phyloP scores from a whole-genome alignment of 2,797 vertebrate species.

The Pangasius mekongensis region DNA sequence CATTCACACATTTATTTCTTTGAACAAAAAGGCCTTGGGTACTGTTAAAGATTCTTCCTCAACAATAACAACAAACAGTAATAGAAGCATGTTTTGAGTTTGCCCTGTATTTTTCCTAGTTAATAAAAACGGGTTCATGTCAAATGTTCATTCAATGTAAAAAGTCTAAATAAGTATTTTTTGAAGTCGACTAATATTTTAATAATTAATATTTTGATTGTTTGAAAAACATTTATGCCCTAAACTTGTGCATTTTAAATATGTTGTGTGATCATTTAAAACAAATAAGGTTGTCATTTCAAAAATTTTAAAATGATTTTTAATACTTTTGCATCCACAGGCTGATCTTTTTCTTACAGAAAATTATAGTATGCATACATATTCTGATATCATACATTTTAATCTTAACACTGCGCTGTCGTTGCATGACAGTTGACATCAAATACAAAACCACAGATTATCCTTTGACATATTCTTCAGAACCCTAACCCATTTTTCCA shows the following conservation, averaged over 20 bases:
- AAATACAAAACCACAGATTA: not conserved
- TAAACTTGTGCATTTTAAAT: no score
- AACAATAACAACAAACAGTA: not conserved
- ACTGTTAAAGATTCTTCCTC: not conserved
- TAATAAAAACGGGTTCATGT: not conserved
- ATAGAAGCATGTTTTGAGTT: not conserved
- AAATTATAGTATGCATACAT: not conserved
- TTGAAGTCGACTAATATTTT: not conserved
- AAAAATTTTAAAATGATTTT: not conserved
- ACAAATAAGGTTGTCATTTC: not conserved
- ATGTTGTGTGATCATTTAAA: not conserved
- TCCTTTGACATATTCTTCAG: not conserved
- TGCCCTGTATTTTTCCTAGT: no score
- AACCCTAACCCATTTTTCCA: not conserved
- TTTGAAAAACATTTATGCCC: not conserved
- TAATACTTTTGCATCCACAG: not conserved
- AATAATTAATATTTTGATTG: not conserved
- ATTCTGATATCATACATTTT: not conserved
- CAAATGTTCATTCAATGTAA: not conserved
- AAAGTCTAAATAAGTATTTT: not conserved
- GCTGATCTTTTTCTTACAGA: not conserved
- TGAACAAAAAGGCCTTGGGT: not conserved
- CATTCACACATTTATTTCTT: not conserved
- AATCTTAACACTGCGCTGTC: not conserved
- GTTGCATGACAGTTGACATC: not conserved